Evolutionary conservation across 2,113 vertebrate species (phyloP), one percentile per base, ranked within the genome.

Genomic region (Tychaedon coryphoeus): DNA sequence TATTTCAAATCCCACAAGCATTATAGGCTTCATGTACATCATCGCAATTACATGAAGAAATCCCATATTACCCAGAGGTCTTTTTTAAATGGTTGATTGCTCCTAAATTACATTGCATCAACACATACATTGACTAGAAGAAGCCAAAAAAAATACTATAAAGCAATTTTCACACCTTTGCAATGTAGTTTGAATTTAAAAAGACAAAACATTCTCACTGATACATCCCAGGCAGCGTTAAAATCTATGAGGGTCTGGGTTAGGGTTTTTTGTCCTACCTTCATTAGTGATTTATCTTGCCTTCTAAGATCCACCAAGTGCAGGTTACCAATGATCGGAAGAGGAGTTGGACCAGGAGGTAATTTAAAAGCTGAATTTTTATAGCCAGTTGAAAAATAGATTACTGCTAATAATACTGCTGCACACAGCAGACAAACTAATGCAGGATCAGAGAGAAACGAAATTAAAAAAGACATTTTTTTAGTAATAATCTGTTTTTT

Each of bases 281-380:
- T 97, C 96, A 97, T 95, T 76, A 98, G 71, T 67, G 97, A 97
- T 81, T 97, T 97, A 96, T 97, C 97, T 91, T 97, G 97, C 91
- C 97, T 96, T 92, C 93, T 97, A 85, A 97, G 90, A 94, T 98
- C 97, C 95, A 98, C 92, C 87, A 96, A 91, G 82, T 97, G 97
- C 95, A 98, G 92, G 92, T 98, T 97, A 80, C 98, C 97, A 93
- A 98, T 98, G 87, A 97, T 82, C 71, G 97, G 97, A 83, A 98
- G 95, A 91, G 97, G 97, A 56, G 93, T 90, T 64, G 98, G 98
- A 94, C 98, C 97, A 56, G 98, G 97, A 67, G 98, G 98, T 58
- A 95, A 91, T 86, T 96, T 96, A 70, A 93, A 96, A 92, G 94
- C 71, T 75, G 95, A 75, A 25, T 96, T 86, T 95, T 90, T 95